Conservation (phyloP, 2,888 invertebrate species). For the Drosophila fulvimacula region DNA sequence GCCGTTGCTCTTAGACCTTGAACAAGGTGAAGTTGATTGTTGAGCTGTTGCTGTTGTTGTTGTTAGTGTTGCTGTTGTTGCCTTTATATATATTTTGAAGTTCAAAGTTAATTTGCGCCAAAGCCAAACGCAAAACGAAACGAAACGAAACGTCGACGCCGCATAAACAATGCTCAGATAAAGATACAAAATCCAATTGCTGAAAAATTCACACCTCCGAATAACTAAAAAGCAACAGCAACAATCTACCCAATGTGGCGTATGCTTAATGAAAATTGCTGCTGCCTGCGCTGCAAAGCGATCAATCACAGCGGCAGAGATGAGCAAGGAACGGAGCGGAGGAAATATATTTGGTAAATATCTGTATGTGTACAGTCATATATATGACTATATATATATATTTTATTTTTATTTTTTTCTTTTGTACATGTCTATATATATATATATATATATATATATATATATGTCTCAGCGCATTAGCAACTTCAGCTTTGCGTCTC, state of each 20-base stretch:
- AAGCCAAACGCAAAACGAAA: slow-evolving; percentile 36
- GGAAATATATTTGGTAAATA: background rate
- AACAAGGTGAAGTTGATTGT: slow-evolving; percentile 79
- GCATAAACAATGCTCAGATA: slow-evolving; percentile 73
- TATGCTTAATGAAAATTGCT: slow-evolving; percentile 64
- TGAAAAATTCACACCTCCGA: slow-evolving; percentile 70
- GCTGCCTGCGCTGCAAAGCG: slow-evolving; percentile 16
- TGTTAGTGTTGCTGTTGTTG: slow-evolving; percentile 29
- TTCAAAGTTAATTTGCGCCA: slow-evolving; percentile 75
- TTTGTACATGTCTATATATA: background rate
- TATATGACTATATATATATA: background rate
- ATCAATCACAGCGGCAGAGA: slow-evolving; percentile 1
- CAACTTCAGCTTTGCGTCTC: slow-evolving; percentile 6
- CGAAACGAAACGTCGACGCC: slow-evolving; percentile 30
- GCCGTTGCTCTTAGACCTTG: slow-evolving; percentile 75
- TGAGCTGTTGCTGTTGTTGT: slow-evolving; percentile 46
- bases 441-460: background rate
- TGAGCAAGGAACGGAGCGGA: background rate
- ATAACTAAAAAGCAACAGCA: slow-evolving; percentile 21
- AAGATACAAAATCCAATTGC: slow-evolving; percentile 69
- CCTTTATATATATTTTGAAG: slow-evolving; percentile 56
- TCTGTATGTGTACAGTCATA: background rate
- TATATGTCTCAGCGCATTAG: background rate
- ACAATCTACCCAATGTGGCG: slow-evolving; percentile 63
- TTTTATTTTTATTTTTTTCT: background rate